These are phyloP conservation scores for Cistogaster globosa DNA, from an alignment of 2,888 invertebrate genomes.

Conservation along the genomic window DNA sequence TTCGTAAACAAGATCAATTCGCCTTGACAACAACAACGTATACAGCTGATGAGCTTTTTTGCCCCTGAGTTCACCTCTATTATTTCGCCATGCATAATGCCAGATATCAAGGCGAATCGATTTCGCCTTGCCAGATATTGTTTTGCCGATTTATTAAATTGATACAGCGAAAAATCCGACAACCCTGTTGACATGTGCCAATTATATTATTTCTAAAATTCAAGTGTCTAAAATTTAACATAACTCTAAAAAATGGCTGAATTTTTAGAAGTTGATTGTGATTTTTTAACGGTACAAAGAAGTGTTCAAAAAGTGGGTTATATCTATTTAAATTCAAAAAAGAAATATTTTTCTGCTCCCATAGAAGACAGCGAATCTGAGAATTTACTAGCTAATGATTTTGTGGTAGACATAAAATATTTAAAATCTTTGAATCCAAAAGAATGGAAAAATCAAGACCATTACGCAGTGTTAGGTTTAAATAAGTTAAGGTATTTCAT, in stretches of 20 bases:
- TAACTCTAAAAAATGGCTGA: slow-evolving; percentile 60
- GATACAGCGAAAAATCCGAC: no score
- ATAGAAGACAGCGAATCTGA: slow-evolving; percentile 75
- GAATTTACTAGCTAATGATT: slow-evolving; percentile 82
- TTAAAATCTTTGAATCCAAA: slow-evolving; percentile 95
- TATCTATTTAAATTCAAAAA: slow-evolving; percentile 76
- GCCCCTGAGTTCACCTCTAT: no score
- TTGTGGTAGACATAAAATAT: slow-evolving; percentile 91
- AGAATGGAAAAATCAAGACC: slow-evolving; percentile 99
- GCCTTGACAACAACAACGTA: no score
- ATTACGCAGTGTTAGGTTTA: slow-evolving; percentile 97
- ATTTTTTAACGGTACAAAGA: slow-evolving; percentile 60
- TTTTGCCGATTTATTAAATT: no score
- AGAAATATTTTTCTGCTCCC: slow-evolving; percentile 44
- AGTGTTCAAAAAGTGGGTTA: slow-evolving; percentile 77
- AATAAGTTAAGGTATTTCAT: slow-evolving; percentile 84
- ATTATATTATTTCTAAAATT: not conserved
- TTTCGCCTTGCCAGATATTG: no score
- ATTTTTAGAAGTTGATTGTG: slow-evolving; percentile 67
- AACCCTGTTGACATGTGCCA: no score
- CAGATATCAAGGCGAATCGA: no score
- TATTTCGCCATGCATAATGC: no score
- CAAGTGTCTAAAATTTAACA: not conserved
- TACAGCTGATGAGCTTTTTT: no score
- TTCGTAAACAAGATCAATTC: no score